Evolutionary conservation across 1,140 invertebrate species (phyloP).

Genomic region (Drosophila sulfurigaster): DNA sequence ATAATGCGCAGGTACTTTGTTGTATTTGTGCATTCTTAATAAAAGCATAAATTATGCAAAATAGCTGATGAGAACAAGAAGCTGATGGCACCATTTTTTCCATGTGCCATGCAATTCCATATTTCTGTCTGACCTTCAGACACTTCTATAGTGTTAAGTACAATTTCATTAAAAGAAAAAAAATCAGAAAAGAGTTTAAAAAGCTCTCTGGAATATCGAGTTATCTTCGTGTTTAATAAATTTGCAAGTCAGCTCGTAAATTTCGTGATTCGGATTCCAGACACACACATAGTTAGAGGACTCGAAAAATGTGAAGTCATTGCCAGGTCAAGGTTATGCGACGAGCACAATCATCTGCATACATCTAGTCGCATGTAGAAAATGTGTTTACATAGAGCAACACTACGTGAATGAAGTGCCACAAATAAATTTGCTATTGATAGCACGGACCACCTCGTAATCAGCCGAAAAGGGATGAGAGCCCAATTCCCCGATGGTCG

Average conservation of each 20-base stretch:
- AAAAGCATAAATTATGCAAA: slow-evolving; percentile 74
- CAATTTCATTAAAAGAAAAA: background rate
- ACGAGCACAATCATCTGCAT: slow-evolving; percentile 5
- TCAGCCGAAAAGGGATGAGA: slow-evolving; percentile 68
- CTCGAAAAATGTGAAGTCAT: slow-evolving; percentile 61
- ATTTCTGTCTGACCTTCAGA: slow-evolving; percentile 8
- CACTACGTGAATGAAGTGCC: slow-evolving; percentile 21
- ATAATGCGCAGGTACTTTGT: slow-evolving; percentile 18
- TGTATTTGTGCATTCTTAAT: slow-evolving; percentile 63
- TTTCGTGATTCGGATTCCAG: slow-evolving; percentile 50
- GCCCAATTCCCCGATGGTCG: slow-evolving; percentile 61
- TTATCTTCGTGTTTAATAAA: slow-evolving; percentile 26
- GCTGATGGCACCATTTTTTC: slow-evolving; percentile 19
- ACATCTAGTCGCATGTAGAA: background rate
- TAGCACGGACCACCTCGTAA: slow-evolving; percentile 56
- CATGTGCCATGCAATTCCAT: background rate
- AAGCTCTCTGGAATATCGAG: slow-evolving; percentile 17
- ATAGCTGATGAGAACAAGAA: slow-evolving; percentile 31
- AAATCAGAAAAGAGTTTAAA: background rate
- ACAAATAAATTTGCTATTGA: slow-evolving; percentile 72
- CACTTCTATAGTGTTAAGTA: background rate
- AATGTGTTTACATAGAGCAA: background rate
- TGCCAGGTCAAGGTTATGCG: slow-evolving; percentile 62
- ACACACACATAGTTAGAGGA: slow-evolving; percentile 20
- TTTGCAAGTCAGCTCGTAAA: slow-evolving; percentile 74